phyloP scores from a whole-genome alignment of 2,888 invertebrate species.

The Agrypnus murinus region DNA sequence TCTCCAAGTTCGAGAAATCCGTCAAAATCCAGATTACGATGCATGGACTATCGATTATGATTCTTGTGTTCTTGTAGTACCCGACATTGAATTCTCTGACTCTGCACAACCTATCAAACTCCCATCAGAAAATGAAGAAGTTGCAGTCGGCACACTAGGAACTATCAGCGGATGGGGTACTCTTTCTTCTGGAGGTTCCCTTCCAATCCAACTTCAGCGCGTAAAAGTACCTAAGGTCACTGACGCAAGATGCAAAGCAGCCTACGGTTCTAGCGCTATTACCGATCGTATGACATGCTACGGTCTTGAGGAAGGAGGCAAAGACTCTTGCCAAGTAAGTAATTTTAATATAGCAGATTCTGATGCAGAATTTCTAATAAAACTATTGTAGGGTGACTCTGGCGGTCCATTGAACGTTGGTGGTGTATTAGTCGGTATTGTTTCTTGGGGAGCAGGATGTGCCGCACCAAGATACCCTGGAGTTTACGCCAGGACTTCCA shows the following conservation, averaged over 20 bases:
- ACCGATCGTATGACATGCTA: conserved; percentile 25
- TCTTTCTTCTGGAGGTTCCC: neutral
- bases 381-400: neutral
- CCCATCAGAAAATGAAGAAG: too few relatives aligned
- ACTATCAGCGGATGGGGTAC: neutral
- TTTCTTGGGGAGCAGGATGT: neutral
- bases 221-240: conserved; percentile 14
- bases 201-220: neutral
- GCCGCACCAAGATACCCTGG: neutral
- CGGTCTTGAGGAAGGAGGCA: conserved; percentile 15
- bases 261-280: neutral
- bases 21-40: conserved; percentile 12
- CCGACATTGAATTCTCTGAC: neutral
- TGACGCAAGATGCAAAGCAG: neutral
- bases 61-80: neutral
- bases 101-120: conserved; percentile 6
- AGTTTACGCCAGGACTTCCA: neutral
- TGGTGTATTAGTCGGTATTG: neutral
- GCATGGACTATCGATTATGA: conserved; percentile 4
- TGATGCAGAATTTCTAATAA: too few relatives aligned
- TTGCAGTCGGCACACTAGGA: neutral
- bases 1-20: neutral
- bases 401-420: neutral
- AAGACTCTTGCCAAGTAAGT: conserved; percentile 38
- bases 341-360: too few relatives aligned